These are phyloP conservation scores for Trichomalopsis sarcophagae DNA, from an alignment of 1,140 invertebrate genomes.

Conservation along the genomic window DNA sequence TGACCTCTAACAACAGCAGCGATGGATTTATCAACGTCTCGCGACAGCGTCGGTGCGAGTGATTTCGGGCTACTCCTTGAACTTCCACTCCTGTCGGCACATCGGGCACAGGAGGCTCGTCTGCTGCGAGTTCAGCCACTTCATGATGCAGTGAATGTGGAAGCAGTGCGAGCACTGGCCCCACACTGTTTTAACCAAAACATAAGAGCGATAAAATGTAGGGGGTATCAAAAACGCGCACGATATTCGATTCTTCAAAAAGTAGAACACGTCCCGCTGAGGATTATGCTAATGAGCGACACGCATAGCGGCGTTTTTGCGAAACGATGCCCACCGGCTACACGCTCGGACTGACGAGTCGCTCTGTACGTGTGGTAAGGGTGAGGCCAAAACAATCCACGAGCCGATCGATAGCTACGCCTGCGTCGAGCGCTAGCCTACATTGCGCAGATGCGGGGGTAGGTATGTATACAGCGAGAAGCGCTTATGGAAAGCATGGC, in stretches of 20 bases:
- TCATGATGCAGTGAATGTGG: slow-evolving; percentile 99
- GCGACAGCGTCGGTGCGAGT: background rate
- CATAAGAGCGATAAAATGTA: background rate
- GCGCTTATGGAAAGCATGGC: too few species aligned
- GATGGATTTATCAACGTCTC: too few species aligned
- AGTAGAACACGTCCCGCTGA: background rate
- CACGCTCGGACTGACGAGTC: slow-evolving; percentile 1
- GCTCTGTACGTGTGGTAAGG: slow-evolving; percentile 37
- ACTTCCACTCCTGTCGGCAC: slow-evolving; percentile 99
- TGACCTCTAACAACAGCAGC: background rate
- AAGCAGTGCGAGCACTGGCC: slow-evolving; percentile 99
- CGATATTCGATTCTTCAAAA: background rate
- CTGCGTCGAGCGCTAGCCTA: slow-evolving; percentile 29
- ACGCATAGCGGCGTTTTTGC: background rate
- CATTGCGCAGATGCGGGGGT: slow-evolving; percentile 37
- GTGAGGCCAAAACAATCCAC: slow-evolving; percentile 54
- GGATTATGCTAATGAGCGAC: background rate
- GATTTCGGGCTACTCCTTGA: slow-evolving; percentile 81
- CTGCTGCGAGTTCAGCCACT: slow-evolving; percentile 98
- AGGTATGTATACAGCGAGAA: background rate
- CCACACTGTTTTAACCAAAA: slow-evolving; percentile 83
- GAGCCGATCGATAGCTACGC: slow-evolving; percentile 64
- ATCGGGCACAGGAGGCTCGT: slow-evolving; percentile 97
- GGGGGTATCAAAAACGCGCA: background rate
- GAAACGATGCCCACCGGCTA: background rate